Evolutionary conservation across 1,140 invertebrate species (phyloP), one percentile per base, ranked within the genome.

Genomic region (Copidosoma floridanum): DNA sequence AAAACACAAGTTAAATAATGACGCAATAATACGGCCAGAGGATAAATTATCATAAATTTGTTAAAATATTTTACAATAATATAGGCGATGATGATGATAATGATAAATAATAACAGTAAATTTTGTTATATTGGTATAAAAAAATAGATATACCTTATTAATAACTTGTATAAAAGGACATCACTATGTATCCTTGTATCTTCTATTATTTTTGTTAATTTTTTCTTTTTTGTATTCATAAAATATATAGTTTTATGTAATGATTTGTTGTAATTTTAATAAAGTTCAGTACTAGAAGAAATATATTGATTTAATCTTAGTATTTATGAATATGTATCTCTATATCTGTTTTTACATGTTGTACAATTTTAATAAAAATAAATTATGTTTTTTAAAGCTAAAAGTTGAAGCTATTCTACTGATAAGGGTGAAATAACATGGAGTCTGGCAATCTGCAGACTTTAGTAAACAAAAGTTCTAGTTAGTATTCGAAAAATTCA

Each of bases 1-100:
- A 94, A 95, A 80, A 87, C 86, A 69, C 92, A 95, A 81, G 85
- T 97, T 70, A 96, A 93, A 84, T 93, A 81, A 67, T 14, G n/a
- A n/a, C n/a, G n/a, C n/a, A n/a, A n/a, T n/a, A n/a, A n/a, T n/a
- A n/a, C n/a, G n/a, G n/a, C n/a, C n/a, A n/a, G n/a, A n/a, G n/a
- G n/a, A n/a, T n/a, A n/a, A n/a, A n/a, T n/a, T n/a, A n/a, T n/a
- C n/a, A n/a, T n/a, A 48, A 27, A 61, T 62, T 62, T 62, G 46
- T 62, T 51, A 62, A 32, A 29, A 48, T 57, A 61, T 61, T 56
- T 61, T 61, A 35, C 29, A 62, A 56, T n/a, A n/a, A 47, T 56
- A 62, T 52, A 53, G 60, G 60, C 44, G 53, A 56, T 56, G n/a
- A n/a, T n/a, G n/a, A n/a, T n/a, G n/a, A n/a, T n/a, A n/a, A n/a